Conservation (phyloP, 2,888 invertebrate species). For the Platycheirus rosarum region DNA sequence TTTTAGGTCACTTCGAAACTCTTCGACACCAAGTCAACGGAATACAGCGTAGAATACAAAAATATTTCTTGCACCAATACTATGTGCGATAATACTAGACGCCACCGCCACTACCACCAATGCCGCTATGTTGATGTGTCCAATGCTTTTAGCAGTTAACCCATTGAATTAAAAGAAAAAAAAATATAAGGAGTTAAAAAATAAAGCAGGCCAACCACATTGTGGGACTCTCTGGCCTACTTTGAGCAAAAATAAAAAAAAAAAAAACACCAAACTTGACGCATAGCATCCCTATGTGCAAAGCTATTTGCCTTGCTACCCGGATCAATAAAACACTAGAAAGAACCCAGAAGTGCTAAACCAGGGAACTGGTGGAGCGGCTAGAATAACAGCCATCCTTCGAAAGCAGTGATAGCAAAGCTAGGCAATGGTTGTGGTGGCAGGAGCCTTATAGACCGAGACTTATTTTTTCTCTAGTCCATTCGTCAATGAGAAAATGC, state of each 20-base stretch:
- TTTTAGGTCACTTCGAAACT: conserved; percentile 56
- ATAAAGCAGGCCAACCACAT: conserved; percentile 41
- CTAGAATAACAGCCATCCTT: background rate
- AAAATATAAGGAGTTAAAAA: conserved; percentile 8
- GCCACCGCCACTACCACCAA: conserved; percentile 16
- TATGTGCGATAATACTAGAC: conserved; percentile 40
- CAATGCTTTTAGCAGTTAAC: conserved; percentile 67
- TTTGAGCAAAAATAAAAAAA: conserved; percentile 18
- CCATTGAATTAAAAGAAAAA: conserved; percentile 54
- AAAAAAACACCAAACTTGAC: conserved; percentile 9
- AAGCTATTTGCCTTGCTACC: conserved; percentile 13
- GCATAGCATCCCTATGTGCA: background rate
- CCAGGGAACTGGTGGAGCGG: no score
- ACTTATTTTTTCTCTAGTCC: conserved; percentile 43
- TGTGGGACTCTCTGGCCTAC: conserved; percentile 57
- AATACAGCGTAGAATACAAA: conserved; percentile 33
- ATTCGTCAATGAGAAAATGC: conserved; percentile 63
- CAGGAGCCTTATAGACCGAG: conserved; percentile 53
- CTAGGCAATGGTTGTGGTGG: conserved; percentile 58
- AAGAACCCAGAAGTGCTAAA: background rate
- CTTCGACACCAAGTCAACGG: conserved; percentile 22
- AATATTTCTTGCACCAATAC: conserved; percentile 39
- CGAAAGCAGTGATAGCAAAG: conserved; percentile 45
- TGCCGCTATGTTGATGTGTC: conserved; percentile 49
- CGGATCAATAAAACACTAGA: conserved; percentile 51